Percentiles rank a stretch among this genome's conserved stretches.
Evolutionary conservation across 1,140 invertebrate genomes (phyloP).

Genomic region (Tyrophagus putrescentiae): DNA sequence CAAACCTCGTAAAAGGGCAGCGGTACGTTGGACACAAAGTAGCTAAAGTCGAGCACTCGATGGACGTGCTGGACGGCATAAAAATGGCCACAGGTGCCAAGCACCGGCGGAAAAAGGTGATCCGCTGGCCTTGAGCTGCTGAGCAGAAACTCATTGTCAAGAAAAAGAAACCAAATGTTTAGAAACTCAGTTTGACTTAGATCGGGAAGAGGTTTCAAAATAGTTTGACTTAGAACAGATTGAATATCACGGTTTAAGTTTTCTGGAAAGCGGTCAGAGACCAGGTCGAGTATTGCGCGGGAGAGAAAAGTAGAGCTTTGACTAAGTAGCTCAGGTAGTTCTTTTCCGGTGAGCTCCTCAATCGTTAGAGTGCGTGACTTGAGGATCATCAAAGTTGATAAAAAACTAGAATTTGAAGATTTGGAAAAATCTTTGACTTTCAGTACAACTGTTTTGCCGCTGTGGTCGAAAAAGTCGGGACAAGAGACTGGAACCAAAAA

Average conservation of each 20-base stretch:
- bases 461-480: slow-evolving; percentile 8
- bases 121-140: slow-evolving; percentile 27
- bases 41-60: slow-evolving; percentile 23
- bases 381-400: no score
- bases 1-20: no score
- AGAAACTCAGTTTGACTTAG: slow-evolving; percentile 22
- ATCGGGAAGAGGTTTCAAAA: slow-evolving; percentile 19
- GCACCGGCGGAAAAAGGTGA: slow-evolving; percentile 29
- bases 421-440: no score
- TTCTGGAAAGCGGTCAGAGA: no score
- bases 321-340: no score
- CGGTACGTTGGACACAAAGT: slow-evolving; percentile 5
- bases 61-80: slow-evolving; percentile 31
- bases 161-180: slow-evolving; percentile 30
- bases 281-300: no score
- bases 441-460: slow-evolving; percentile 28
- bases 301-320: no score
- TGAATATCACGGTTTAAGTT: no score
- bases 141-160: slow-evolving; percentile 32
- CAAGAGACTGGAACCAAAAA: slow-evolving; percentile 1
- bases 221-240: no score
- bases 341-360: slow-evolving; percentile 12
- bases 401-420: no score
- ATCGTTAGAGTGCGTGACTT: slow-evolving; percentile 19
- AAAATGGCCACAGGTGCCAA: slow-evolving; percentile 32